Evolutionary conservation across 2,113 vertebrate genomes (phyloP).

Genomic region (Engystomops pustulosus): DNA sequence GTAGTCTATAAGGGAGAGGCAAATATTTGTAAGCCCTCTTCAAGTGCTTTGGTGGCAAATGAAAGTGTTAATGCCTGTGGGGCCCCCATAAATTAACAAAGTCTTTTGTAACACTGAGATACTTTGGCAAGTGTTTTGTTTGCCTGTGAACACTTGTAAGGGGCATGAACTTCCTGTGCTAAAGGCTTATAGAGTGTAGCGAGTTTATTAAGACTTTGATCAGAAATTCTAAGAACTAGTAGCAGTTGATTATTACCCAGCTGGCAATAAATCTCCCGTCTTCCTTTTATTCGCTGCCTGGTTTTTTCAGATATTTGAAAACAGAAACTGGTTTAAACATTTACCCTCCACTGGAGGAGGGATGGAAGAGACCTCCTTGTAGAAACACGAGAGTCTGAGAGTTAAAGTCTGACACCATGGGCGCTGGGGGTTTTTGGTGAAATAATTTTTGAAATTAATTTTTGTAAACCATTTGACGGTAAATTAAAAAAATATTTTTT

Average conservation of each 20-base stretch:
- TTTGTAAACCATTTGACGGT: too few species aligned
- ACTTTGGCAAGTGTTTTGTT: constrained; percentile 62
- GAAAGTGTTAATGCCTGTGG: constrained; percentile 62
- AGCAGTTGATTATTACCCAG: constrained; percentile 72
- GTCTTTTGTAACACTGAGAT: constrained; percentile 41
- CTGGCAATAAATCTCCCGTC: constrained; percentile 69
- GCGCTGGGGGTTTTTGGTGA: neutral
- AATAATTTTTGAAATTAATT: neutral
- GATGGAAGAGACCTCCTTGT: neutral
- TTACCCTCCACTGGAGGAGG: constrained; percentile 62
- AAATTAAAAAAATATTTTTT: too few species aligned
- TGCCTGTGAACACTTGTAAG: constrained; percentile 62
- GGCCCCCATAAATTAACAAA: constrained; percentile 62
- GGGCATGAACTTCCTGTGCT: constrained; percentile 61
- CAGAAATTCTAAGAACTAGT: constrained; percentile 61
- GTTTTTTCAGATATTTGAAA: constrained; percentile 70
- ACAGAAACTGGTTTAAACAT: constrained; percentile 75
- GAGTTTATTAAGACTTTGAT: constrained; percentile 62
- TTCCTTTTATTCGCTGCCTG: constrained; percentile 69
- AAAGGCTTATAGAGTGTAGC: constrained; percentile 57
- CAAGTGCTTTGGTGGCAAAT: constrained; percentile 62
- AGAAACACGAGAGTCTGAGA: neutral
- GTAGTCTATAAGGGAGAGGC: constrained; percentile 62
- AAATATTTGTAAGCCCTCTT: constrained; percentile 64
- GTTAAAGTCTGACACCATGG: too few species aligned